Evolutionary conservation across 2,888 invertebrate genomes (phyloP).

Genomic region (Drosophila mimetica): DNA sequence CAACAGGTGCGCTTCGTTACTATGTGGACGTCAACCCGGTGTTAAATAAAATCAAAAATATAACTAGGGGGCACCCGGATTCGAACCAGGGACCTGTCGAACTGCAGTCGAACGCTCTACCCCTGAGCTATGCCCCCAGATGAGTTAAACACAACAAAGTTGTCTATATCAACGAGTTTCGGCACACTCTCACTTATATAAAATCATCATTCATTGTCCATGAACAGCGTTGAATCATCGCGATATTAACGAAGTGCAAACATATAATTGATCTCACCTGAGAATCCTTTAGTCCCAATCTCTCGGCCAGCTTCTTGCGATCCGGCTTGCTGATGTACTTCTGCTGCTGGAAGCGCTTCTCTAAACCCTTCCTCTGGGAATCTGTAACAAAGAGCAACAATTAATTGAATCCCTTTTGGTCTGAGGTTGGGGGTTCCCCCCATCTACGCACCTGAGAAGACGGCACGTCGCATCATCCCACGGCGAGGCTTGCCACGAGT

Average conservation of each 20-base stretch:
- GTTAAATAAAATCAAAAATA: neutral
- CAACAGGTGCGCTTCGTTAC: too few relatives aligned
- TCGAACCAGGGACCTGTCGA: constrained; percentile 77
- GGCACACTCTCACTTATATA: neutral
- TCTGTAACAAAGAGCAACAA: constrained; percentile 85
- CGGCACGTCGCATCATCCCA: constrained; percentile 98
- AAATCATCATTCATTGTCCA: too few relatives aligned
- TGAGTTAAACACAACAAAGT: neutral
- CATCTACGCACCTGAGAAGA: constrained; percentile 89
- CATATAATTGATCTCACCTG: constrained; percentile 88
- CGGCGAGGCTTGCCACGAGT: constrained; percentile 96
- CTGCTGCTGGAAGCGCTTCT: constrained; percentile 97
- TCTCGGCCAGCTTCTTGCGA: constrained; percentile 97
- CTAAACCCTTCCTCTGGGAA: constrained; percentile 96
- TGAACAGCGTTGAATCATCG: neutral
- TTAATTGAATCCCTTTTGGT: neutral
- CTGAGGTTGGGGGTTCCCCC: neutral
- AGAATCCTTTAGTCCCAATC: constrained; percentile 97
- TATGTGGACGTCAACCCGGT: too few relatives aligned
- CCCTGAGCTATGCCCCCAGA: constrained; percentile 74
- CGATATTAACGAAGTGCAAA: too few relatives aligned
- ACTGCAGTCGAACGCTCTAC: constrained; percentile 78
- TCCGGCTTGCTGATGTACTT: constrained; percentile 99
- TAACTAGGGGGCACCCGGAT: constrained; percentile 71
- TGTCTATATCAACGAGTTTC: neutral